Percentiles rank a stretch among this genome's conserved stretches.
phyloP scores from a whole-genome alignment of 2,113 vertebrate species.

The Mormyrus iriodes region DNA sequence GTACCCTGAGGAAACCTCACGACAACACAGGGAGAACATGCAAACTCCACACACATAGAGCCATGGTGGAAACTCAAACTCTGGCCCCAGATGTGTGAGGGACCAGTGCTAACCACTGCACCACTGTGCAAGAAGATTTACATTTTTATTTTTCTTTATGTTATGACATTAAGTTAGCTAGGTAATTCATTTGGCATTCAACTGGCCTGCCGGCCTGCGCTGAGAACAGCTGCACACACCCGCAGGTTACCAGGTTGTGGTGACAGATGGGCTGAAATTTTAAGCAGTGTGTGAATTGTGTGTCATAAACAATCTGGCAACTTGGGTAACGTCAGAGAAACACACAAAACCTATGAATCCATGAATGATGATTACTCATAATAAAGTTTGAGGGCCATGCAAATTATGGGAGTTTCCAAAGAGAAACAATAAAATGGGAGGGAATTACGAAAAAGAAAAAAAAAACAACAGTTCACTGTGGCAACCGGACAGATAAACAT shows the following conservation, averaged over 20 bases:
- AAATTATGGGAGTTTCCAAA: not conserved
- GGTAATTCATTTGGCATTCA: not conserved
- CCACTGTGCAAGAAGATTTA: too few species aligned
- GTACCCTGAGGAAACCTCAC: not conserved
- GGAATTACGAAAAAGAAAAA: not conserved
- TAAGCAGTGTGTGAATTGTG: not conserved
- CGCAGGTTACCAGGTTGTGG: not conserved
- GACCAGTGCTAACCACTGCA: not conserved
- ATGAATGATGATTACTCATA: not conserved
- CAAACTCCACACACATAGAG: not conserved
- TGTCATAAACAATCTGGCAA: not conserved
- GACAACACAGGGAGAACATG: not conserved
- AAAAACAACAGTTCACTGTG: too few species aligned
- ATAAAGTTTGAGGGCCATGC: not conserved
- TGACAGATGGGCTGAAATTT: not conserved
- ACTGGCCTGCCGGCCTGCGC: not conserved
- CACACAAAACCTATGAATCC: not conserved
- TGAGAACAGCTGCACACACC: not conserved
- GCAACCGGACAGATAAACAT: not conserved
- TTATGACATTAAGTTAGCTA: not conserved
- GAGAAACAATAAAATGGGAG: not conserved
- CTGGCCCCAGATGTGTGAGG: not conserved
- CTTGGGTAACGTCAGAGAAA: not conserved
- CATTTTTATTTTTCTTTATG: not conserved
- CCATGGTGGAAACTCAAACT: not conserved